Evolutionary conservation across 2,888 invertebrate genomes (phyloP).

Genomic region (Eristalis tenax): DNA sequence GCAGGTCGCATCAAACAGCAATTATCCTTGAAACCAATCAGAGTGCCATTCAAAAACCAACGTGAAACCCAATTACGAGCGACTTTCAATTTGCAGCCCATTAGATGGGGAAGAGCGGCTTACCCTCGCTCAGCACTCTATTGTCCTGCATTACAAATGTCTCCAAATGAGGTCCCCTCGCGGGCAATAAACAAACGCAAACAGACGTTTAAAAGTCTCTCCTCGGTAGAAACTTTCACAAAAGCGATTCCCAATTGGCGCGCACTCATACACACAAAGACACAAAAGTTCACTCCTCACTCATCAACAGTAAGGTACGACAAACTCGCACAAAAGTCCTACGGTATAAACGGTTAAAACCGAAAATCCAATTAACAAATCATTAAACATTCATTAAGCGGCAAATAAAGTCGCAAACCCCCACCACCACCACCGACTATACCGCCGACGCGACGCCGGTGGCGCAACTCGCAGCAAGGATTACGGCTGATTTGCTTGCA

Average conservation of each 20-base stretch:
- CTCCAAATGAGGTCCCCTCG: conserved; percentile 33
- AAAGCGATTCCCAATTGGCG: conserved; percentile 53
- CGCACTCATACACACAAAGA: background rate
- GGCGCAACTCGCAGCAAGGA: conserved; percentile 40
- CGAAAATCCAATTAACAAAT: conserved; percentile 81
- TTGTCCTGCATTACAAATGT: conserved; percentile 48
- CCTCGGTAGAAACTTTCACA: conserved; percentile 27
- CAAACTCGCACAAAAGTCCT: background rate
- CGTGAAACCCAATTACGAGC: conserved; percentile 44
- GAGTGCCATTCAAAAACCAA: conserved; percentile 58
- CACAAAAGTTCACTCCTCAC: background rate
- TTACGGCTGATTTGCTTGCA: conserved; percentile 67
- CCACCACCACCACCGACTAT: conserved; percentile 1
- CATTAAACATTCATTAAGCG: conserved; percentile 81
- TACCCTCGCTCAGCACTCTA: background rate
- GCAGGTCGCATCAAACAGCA: conserved; percentile 9
- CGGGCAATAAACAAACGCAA: conserved; percentile 24
- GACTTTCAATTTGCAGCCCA: conserved; percentile 18
- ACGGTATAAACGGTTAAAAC: conserved; percentile 74
- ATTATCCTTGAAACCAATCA: conserved; percentile 69
- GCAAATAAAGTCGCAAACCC: conserved; percentile 54
- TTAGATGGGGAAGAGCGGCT: background rate
- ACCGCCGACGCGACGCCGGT: background rate
- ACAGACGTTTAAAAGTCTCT: conserved; percentile 33
- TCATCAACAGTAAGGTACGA: background rate